Percentiles rank a stretch among this genome's conserved stretches.
Evolutionary conservation across 1,140 invertebrate species (phyloP).

Genomic region (Daktulosphaira vitifoliae): DNA sequence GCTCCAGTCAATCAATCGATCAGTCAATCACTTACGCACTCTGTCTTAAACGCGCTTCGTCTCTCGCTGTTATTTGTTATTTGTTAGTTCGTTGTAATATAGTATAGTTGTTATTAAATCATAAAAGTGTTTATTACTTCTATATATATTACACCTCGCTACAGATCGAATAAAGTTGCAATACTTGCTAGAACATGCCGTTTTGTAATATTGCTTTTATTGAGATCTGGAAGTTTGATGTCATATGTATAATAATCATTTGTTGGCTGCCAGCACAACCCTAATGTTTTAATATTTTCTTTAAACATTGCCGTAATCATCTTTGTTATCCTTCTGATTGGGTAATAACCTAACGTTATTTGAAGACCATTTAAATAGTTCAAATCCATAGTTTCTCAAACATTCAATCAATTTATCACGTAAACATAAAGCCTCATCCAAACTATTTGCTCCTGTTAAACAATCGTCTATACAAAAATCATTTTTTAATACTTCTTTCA

Average conservation of each 20-base stretch:
- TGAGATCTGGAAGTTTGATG: neutral
- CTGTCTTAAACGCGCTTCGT: no score
- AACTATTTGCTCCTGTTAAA: constrained; percentile 2
- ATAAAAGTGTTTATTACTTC: no score
- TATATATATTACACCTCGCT: no score
- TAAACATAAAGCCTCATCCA: constrained; percentile 9
- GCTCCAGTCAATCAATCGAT: no score
- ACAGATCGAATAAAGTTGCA: neutral
- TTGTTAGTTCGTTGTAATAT: no score
- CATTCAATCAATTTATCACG: neutral
- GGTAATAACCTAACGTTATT: constrained; percentile 34
- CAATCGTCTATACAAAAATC: constrained; percentile 32
- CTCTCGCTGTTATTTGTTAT: no score
- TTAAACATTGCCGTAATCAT: neutral
- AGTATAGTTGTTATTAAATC: no score
- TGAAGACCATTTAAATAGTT: constrained; percentile 5
- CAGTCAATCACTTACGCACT: no score
- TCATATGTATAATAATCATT: neutral
- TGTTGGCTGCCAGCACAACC: neutral
- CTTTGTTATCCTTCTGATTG: neutral
- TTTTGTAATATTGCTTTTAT: neutral
- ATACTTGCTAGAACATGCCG: neutral
- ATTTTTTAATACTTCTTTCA: constrained; percentile 2
- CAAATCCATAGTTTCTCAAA: constrained; percentile 29
- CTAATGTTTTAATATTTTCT: neutral